Base-by-base conservation (phyloP, 2,888 invertebrate genomes). In the Arctia plantaginis region DNA sequence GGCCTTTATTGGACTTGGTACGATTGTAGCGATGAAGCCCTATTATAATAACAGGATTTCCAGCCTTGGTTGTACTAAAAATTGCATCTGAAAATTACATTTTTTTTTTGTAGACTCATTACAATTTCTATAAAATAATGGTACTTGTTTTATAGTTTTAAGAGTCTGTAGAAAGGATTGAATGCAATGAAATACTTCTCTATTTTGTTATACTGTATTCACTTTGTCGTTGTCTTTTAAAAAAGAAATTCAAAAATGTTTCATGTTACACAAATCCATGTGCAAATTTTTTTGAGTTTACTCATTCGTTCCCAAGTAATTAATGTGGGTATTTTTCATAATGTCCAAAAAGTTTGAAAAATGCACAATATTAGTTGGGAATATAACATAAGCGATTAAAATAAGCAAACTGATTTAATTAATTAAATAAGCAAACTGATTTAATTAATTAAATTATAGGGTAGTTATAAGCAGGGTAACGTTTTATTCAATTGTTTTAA, bases 1-100 rank as follows among this genome's bases (percentile, higher is more conserved):
- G 81, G 0, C 87, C 74, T 55, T 74, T 74, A n/a, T 74, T 74
- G 55, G 39, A 69, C 39, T 69, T 69, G 27, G 69, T 69, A 15
- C 86, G 82, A 68, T 88, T 87, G 77, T 87, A 91, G 0, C 90
- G 86, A 77, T 91, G 82, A 7, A 74, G 73, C 6, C 90, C 87
- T 30, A 88, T 47, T 18, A 85, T 59, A 20, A 92, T 85, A 6
- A 90, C 86, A 6, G 86, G 88, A 68, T 89, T 90, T 1, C 91
- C 90, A 35, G 72, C 72, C 1, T 79, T 85, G 10, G 85, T 88
- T 41, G 72, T 84, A n/a, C 81, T 84, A 72, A 87, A 87, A 35
- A 83, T 77, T n/a, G 87, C 39, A 15, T 30, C 69, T 69, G 69
- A 69, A 67, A 67, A 67, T 47, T 62, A 62, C 8, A 18, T 30